Percentiles rank a stretch among this genome's conserved stretches.
Conservation (phyloP, 2,888 invertebrate species). For the Sthenelais limicola region DNA sequence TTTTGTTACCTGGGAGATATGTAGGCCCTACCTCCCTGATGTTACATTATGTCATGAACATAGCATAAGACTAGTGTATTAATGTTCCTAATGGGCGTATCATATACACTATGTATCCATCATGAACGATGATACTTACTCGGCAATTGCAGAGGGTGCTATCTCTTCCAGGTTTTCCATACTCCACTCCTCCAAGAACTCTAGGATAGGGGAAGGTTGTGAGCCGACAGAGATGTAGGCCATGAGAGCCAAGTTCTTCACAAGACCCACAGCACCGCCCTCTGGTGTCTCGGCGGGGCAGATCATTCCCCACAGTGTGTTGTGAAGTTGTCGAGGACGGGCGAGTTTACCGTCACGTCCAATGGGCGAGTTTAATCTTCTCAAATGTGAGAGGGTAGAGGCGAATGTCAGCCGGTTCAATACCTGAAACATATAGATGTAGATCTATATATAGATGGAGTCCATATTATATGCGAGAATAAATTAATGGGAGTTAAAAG, state of each 20-base stretch:
- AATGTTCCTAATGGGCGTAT: too few relatives aligned
- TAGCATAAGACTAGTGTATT: too few relatives aligned
- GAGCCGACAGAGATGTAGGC: conserved; percentile 99
- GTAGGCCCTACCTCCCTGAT: too few relatives aligned
- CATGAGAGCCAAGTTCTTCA: conserved; percentile 99
- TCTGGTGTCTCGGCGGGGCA: conserved; percentile 99
- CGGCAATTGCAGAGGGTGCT: conserved; percentile 97
- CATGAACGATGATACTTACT: conserved; percentile 72
- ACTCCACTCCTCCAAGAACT: conserved; percentile 99
- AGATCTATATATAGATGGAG: too few relatives aligned
- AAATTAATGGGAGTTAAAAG: too few relatives aligned
- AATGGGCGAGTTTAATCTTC: conserved; percentile 98
- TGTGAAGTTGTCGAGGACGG: conserved; percentile 98
- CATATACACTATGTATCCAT: too few relatives aligned
- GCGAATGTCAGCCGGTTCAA: conserved; percentile 98
- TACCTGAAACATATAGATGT: conserved; percentile 76
- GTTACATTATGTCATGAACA: too few relatives aligned
- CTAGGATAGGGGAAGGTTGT: conserved; percentile 98
- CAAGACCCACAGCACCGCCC: conserved; percentile 82
- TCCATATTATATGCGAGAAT: too few relatives aligned
- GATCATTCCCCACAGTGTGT: conserved; percentile 99
- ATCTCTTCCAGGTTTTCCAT: conserved; percentile 99
- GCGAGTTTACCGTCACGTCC: conserved; percentile 99
- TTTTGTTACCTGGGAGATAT: too few relatives aligned
- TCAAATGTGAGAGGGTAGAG: conserved; percentile 96